Evolutionary conservation across 2,888 invertebrate species (phyloP), one percentile per base, ranked within the genome.

Genomic region (Agriopis leucophaearia): DNA sequence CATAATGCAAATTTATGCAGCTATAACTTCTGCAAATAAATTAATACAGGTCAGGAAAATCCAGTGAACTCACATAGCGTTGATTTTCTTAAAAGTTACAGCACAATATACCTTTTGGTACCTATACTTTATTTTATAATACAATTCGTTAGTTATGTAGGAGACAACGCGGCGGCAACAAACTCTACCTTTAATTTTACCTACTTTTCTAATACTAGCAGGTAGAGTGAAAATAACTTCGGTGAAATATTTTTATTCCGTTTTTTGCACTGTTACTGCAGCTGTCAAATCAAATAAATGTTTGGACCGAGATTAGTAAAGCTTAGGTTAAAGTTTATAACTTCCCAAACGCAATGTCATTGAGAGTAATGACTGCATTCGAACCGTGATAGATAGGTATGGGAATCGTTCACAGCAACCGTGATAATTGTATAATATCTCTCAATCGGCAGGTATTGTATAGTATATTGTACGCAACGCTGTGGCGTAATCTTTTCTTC

Each of bases 401-500:
- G 75, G 68, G 76, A 76, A 74, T 70, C 59, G 56, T 75, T 74
- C 77, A 73, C 74, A 72, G 52, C 65, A 58, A 44, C 64, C 13
- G 45, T 55, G 54, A 66, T 64, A 64, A 69, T 70, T 74, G 64
- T 72, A 66, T 71, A 63, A 73, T 73, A 77, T 74, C 75, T 74
- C 40, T 69, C 52, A 67, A 73, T 73, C 70, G 64, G 74, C 74
- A 71, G 64, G 74, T 75, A 71, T 74, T 74, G 72, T 75, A 55
- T 67, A 62, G 62, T 36, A 54, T 42, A 50, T 47, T 60, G 47
- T 40, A 66, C 16, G 60, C 48, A 60, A 60, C 18, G 6, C 42
- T 36, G 56, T 61, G 61, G 61, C 27, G 56, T 8, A 64, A 60
- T 40, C 10, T 59, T 51, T 69, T 61, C 61, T 57, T 64, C 64